Evolutionary conservation across 2,888 invertebrate genomes (phyloP), one percentile per base, ranked within the genome.

Genomic region (Crepidodera aurea): DNA sequence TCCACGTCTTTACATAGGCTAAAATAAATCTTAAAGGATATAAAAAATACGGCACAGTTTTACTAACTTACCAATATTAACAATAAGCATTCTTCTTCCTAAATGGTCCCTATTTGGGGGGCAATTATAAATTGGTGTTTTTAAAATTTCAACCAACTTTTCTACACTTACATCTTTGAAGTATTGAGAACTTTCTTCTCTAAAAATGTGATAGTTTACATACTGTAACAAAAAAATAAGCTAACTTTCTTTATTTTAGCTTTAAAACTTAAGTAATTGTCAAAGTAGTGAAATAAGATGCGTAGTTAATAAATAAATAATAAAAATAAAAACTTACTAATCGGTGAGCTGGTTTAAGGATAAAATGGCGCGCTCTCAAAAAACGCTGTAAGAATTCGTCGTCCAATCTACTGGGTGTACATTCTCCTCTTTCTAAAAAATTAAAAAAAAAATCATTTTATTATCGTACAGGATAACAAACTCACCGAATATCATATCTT

Each of bases 341-440:
- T 82, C 87, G 84, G 75, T 91, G 90, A 1, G 91, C 89, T 62
- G 86, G 82, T 67, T 87, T 85, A 0, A 90, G 84, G 69, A 89
- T 85, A 79, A 91, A 92, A 76, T 85, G 85, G 68, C 91, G 84
- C 1, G 90, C 89, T 64, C 92, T 85, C 64, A 92, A 82, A 77
- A 91, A 92, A 77, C 88, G 85, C 48, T 89, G 80, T 60, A 92
- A 81, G 76, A 87, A 91, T 22, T 84, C 86, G 73, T 91, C 90
- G 77, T 91, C 92, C 82, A 87, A 88, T 54, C 91, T 84, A 69
- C 89, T 86, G 1, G 89, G 90, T 50, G 82, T 84, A 76, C 87
- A 90, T 72, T 90, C 89, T 25, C 90, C 90, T 60, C 86, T 86
- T 76, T 90, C 92, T 90, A 82, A 54, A 84, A 84, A n/a, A n/a